Base-by-base conservation (phyloP, 2,888 invertebrate species). In the Automeris io region DNA sequence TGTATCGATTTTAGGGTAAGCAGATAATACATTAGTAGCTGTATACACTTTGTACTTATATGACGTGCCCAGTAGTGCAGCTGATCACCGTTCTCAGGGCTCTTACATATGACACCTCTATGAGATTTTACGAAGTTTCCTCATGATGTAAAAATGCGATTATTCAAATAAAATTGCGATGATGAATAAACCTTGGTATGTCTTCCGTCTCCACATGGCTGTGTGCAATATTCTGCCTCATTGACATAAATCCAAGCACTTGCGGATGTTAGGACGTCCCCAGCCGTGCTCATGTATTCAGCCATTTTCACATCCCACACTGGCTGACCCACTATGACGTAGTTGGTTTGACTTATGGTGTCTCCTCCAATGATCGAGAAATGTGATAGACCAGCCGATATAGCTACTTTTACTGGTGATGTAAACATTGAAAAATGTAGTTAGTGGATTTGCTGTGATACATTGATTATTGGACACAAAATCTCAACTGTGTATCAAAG, bases 171-270 rank as follows among this genome's bases (percentile, higher is more conserved):
- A 12, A 2, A 25, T 8, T 18, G 16, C 31, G 12, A 18, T 18
- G 7, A 1, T 9, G 9, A 11, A 2, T 25, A 6, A 16, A 69
- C 77, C 71, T 87, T 85, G 1, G 86, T 87, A 54, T 90, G 90
- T 31, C 79, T 59, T 1, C 85, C 87, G 48, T 90, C 89, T 0
- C 83, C 75, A 43, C 87, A 73, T 1, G 78, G 77, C 58, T 90
- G 87, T 12, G 86, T 85, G 33, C 88, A 67, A 54, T 91, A 91
- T 48, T 91, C 90, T 9, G 81, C 87, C 7, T 88, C 86, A 50
- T 89, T 90, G 2, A 89, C 82, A 66, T 89, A 90, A 46, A 81
- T 83, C 88, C 90, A 90, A 6, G 89, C 89, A 35, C 88, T 88
- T 6, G 87, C 80, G 0, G 90, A 74, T 0, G 90, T 88, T 1